A percentile compares a stretch with the other conserved stretches of the same genome.
Evolutionary conservation across 2,797 vertebrate genomes (phyloP).

Genomic region (Mallotus villosus): DNA sequence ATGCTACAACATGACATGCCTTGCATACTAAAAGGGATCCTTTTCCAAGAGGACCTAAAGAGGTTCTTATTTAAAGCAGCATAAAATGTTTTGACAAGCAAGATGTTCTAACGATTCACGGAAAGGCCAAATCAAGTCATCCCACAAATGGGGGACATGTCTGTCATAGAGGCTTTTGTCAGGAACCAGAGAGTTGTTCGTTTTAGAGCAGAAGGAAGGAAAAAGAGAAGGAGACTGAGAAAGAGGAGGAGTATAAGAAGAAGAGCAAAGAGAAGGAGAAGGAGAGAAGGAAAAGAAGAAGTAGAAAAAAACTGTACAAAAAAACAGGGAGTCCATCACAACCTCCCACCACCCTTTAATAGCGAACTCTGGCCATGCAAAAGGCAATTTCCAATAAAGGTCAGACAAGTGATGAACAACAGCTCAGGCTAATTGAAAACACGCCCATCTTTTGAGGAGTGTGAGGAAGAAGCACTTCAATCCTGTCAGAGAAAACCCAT

Average conservation of each 20-base stretch:
- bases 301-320: no score
- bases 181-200: background rate
- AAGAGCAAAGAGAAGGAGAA: no score
- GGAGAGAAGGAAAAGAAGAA: no score
- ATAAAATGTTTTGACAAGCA: slow-evolving; percentile 35
- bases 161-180: background rate
- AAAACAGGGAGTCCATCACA: slow-evolving; percentile 1
- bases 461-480: background rate
- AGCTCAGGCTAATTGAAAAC: slow-evolving; percentile 9
- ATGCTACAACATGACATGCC: slow-evolving; percentile 42
- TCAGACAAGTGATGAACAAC: background rate
- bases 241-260: no score
- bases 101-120: slow-evolving; percentile 37
- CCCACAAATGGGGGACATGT: slow-evolving; percentile 13
- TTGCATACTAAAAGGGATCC: slow-evolving; percentile 44
- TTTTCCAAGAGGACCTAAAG: slow-evolving; percentile 22
- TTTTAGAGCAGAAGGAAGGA: slow-evolving; percentile 1
- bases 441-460: background rate
- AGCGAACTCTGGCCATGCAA: background rate
- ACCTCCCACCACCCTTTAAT: background rate
- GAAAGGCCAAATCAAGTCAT: slow-evolving; percentile 34
- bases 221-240: no score
- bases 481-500: no score
- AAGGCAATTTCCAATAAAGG: background rate
- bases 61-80: slow-evolving; percentile 33